These are phyloP conservation scores for Platanista minor DNA, from an alignment of 2,113 vertebrate species.

Conservation along the genomic window DNA sequence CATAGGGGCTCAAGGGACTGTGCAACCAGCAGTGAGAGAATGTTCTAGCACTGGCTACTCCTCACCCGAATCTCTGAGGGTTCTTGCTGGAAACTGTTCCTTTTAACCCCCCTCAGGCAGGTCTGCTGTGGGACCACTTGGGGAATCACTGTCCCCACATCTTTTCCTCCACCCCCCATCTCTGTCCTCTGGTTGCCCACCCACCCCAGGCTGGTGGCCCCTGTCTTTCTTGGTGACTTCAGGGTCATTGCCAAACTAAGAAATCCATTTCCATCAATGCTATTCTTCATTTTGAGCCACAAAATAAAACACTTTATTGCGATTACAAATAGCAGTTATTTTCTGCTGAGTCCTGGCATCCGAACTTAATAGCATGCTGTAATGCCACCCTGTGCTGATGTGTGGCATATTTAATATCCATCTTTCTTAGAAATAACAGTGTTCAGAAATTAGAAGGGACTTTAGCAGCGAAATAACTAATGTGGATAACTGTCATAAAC, in stretches of 20 bases:
- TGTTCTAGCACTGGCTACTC: not conserved
- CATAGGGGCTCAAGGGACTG: not conserved
- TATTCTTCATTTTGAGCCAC: slow-evolving; percentile 72
- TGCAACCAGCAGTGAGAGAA: not conserved
- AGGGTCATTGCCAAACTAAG: slow-evolving; percentile 60
- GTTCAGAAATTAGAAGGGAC: slow-evolving; percentile 83
- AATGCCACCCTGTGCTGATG: slow-evolving; percentile 79
- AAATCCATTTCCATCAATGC: slow-evolving; percentile 75
- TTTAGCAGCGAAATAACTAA: slow-evolving; percentile 83
- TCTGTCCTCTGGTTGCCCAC: not conserved
- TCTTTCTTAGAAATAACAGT: slow-evolving; percentile 81
- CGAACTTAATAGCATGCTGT: slow-evolving; percentile 80
- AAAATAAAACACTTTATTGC: slow-evolving; percentile 76
- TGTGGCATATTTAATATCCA: slow-evolving; percentile 84
- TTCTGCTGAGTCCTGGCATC: slow-evolving; percentile 75
- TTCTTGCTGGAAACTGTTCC: not conserved
- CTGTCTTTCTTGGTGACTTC: not conserved
- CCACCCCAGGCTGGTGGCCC: not conserved
- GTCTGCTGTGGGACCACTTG: not conserved
- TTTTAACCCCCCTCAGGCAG: not conserved
- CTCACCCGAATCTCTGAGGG: not conserved
- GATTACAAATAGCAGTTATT: slow-evolving; percentile 82
- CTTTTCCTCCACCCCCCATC: not conserved
- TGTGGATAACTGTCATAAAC: slow-evolving; percentile 79
- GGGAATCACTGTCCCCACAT: not conserved